These are phyloP conservation scores for Drosophila azteca DNA, from an alignment of 1,140 invertebrate genomes.

Conservation along the genomic window DNA sequence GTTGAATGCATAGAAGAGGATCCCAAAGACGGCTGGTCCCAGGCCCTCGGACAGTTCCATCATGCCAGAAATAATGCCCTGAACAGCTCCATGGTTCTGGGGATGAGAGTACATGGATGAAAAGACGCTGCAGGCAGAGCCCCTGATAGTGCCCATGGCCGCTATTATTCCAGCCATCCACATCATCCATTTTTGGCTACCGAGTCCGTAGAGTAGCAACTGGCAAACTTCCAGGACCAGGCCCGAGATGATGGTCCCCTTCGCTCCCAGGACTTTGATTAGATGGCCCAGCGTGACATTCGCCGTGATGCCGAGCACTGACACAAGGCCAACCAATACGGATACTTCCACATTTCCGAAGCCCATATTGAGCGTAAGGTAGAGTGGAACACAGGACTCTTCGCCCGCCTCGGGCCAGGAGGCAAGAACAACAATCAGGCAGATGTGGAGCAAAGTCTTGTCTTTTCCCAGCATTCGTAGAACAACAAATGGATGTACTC, in stretches of 20 bases:
- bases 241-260: conserved; percentile 98
- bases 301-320: conserved; percentile 96
- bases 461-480: conserved; percentile 96
- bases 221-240: conserved; percentile 98
- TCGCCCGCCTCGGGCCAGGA: conserved; percentile 99
- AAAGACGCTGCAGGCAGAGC: conserved; percentile 99
- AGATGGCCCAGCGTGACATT: conserved; percentile 95
- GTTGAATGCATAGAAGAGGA: conserved; percentile 99
- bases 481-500: conserved; percentile 97
- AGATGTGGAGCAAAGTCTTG: conserved; percentile 97
- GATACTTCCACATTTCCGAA: conserved; percentile 97
- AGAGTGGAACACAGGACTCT: conserved; percentile 99
- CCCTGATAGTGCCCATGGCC: conserved; percentile 96
- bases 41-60: conserved; percentile 96
- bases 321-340: conserved; percentile 98
- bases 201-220: conserved; percentile 97
- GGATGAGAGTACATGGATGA: conserved; percentile 97
- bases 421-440: conserved; percentile 97
- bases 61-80: conserved; percentile 99
- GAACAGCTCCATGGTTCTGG: conserved; percentile 98
- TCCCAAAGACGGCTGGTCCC: conserved; percentile 97
- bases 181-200: conserved; percentile 93
- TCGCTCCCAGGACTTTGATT: conserved; percentile 93
- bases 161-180: conserved; percentile 98
- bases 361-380: conserved; percentile 98